Conservation (phyloP, 2,113 vertebrate species). For the Okapia johnstoni region DNA sequence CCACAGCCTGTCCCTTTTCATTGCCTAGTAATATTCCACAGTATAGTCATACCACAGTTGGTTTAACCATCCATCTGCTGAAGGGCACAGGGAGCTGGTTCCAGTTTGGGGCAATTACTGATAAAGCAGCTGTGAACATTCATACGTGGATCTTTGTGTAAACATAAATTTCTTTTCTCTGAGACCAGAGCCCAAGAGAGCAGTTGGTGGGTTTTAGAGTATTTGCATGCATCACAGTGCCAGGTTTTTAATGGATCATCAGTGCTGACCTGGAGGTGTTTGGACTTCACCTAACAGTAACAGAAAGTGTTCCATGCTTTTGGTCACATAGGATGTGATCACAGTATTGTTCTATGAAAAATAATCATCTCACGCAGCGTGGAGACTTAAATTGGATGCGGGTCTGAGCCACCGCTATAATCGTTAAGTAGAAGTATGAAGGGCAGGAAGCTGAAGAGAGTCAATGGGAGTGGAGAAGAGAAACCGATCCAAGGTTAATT, state of each 20-base stretch:
- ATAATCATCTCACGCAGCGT: accelerated
- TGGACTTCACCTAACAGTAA: neutral
- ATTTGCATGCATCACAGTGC: neutral
- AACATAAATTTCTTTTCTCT: neutral
- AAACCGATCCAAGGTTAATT: neutral
- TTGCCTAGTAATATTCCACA: neutral
- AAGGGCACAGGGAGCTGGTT: neutral
- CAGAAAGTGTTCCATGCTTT: neutral
- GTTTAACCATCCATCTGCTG: too few species aligned
- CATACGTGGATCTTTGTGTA: neutral
- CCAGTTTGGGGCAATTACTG: neutral
- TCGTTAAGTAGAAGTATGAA: too few species aligned
- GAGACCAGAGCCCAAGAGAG: neutral
- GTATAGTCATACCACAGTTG: too few species aligned
- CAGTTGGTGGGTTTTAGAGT: too few species aligned
- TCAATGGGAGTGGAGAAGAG: neutral
- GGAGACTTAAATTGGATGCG: accelerated
- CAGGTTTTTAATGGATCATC: too few species aligned
- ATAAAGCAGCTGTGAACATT: neutral
- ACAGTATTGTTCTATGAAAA: neutral
- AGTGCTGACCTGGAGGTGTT: neutral
- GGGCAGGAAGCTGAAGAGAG: accelerated
- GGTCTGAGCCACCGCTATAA: accelerated
- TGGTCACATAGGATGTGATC: neutral
- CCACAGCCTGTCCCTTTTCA: neutral